Percentiles rank a stretch among this genome's conserved stretches.
Conservation (phyloP, 2,797 vertebrate genomes). For the Spinibarbus caldwelli region DNA sequence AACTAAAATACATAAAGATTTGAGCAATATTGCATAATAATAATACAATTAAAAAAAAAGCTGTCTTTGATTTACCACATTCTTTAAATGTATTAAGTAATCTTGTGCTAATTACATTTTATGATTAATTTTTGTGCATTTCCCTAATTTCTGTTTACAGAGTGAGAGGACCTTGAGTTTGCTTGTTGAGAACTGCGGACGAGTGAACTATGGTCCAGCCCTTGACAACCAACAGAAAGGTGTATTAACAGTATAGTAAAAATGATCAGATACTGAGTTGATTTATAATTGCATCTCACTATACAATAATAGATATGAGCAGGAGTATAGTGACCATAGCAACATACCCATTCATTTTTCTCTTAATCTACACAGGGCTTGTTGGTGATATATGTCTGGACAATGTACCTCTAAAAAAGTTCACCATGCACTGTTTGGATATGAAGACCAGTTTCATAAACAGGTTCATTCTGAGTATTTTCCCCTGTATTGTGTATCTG, state of each 20-base stretch:
- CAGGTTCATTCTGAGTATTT: conserved; percentile 72
- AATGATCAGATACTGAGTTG: background rate
- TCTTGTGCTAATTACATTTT: background rate
- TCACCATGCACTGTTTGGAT: conserved; percentile 88
- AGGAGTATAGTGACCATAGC: background rate
- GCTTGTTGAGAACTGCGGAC: conserved; percentile 91
- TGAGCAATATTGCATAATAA: background rate
- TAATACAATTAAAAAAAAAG: too few relatives aligned
- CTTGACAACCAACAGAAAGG: conserved; percentile 91
- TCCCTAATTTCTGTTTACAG: conserved; percentile 67
- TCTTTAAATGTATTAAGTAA: background rate
- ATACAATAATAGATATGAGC: background rate
- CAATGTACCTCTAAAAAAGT: conserved; percentile 84
- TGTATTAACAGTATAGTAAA: conserved; percentile 49
- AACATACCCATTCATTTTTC: conserved; percentile 3
- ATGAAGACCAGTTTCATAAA: conserved; percentile 87
- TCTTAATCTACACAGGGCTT: conserved; percentile 77
- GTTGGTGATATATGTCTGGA: conserved; percentile 87
- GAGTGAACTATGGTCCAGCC: conserved; percentile 89
- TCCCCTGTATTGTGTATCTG: background rate
- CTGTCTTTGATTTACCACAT: background rate
- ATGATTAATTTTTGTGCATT: background rate
- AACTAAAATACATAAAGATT: too few relatives aligned
- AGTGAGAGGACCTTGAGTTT: conserved; percentile 82
- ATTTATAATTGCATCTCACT: background rate